A percentile compares a stretch with the other conserved stretches of the same genome.
Evolutionary conservation across 2,888 invertebrate genomes (phyloP).

Genomic region (Meganola albula): DNA sequence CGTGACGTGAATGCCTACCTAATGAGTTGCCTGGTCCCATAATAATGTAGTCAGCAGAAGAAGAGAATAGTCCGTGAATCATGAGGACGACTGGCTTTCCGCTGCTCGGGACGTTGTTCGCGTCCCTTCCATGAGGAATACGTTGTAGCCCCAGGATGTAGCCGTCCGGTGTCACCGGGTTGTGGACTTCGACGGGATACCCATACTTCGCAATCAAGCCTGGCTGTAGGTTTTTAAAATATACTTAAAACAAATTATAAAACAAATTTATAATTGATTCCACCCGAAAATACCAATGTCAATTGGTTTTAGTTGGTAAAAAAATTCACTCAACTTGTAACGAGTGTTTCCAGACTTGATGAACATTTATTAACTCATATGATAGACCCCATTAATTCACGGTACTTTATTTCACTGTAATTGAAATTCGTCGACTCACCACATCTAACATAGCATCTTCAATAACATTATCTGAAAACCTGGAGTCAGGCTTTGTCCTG

Average conservation of each 20-base stretch:
- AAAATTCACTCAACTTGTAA: too few species aligned
- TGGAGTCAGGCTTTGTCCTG: background rate
- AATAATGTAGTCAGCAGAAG: slow-evolving; percentile 84
- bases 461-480: background rate
- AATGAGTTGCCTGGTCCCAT: slow-evolving; percentile 75
- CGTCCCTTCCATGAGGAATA: slow-evolving; percentile 77
- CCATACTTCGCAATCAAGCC: slow-evolving; percentile 77
- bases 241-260: too few species aligned
- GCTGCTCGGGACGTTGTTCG: slow-evolving; percentile 44
- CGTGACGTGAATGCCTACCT: background rate
- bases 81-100: slow-evolving; percentile 77
- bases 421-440: background rate
- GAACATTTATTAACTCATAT: too few species aligned
- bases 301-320: too few species aligned
- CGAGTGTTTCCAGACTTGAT: too few species aligned
- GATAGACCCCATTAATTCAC: too few species aligned
- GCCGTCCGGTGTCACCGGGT: slow-evolving; percentile 83
- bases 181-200: slow-evolving; percentile 80
- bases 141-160: slow-evolving; percentile 87
- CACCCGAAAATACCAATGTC: too few species aligned
- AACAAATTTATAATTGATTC: too few species aligned
- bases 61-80: slow-evolving; percentile 83
- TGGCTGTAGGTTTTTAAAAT: too few species aligned
- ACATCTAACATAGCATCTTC: background rate
- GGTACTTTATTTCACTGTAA: too few species aligned